Conservation (phyloP, 2,888 invertebrate genomes). For the Rhagonycha lutea region DNA sequence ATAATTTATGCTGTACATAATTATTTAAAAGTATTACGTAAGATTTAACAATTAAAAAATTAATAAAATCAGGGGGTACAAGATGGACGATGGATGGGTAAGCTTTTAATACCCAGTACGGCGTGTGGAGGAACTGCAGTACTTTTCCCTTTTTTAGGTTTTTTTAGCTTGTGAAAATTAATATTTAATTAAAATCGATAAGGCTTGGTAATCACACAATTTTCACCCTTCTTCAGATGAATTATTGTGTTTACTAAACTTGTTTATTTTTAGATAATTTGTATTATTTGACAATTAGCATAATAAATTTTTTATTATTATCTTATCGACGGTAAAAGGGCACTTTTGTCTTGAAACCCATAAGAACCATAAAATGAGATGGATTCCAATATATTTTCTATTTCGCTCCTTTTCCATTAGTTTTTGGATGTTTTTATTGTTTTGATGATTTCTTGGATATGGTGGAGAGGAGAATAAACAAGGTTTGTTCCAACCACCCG, state of each 20-base stretch:
- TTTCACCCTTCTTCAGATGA: no score
- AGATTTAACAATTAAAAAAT: neutral
- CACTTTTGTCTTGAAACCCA: no score
- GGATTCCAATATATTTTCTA: no score
- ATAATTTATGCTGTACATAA: slow-evolving; percentile 31
- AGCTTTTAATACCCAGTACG: neutral
- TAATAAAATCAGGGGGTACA: neutral
- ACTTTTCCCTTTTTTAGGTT: neutral
- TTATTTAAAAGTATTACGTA: slow-evolving; percentile 30
- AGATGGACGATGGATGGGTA: neutral
- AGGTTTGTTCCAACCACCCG: no score
- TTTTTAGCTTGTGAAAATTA: no score
- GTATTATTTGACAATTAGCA: no score
- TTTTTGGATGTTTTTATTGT: neutral
- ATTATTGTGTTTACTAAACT: no score
- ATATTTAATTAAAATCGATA: neutral
- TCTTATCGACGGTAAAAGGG: no score
- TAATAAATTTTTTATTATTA: no score
- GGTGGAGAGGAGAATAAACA: neutral
- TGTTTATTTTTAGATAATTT: no score
- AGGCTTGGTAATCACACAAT: neutral
- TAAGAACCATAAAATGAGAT: no score
- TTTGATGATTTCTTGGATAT: neutral
- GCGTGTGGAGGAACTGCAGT: no score
- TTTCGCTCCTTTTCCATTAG: neutral